Conservation (phyloP, 2,888 invertebrate species). For the Drosophila fulvimacula region DNA sequence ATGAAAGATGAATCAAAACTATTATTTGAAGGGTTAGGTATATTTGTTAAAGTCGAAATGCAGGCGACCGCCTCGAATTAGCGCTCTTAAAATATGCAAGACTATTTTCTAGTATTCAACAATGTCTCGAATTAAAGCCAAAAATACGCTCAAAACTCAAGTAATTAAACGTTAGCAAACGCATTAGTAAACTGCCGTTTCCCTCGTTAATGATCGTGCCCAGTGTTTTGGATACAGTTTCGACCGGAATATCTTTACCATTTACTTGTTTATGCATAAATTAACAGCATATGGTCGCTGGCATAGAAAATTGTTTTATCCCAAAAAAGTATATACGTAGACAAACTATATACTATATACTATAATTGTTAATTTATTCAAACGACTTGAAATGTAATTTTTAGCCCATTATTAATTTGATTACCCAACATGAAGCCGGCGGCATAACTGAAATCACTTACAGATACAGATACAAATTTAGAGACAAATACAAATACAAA, state of each 20-base stretch:
- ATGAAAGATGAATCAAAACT: slow-evolving; percentile 13
- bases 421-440: slow-evolving; percentile 65
- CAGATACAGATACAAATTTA: slow-evolving; percentile 33
- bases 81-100: slow-evolving; percentile 25
- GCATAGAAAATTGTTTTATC: slow-evolving; percentile 43
- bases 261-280: slow-evolving; percentile 47
- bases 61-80: slow-evolving; percentile 18
- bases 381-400: slow-evolving; percentile 76
- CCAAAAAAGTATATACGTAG: slow-evolving; percentile 4
- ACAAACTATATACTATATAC: slow-evolving; percentile 2
- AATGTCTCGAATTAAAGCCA: slow-evolving; percentile 21
- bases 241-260: slow-evolving; percentile 34
- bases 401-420: slow-evolving; percentile 77
- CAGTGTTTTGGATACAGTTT: slow-evolving; percentile 45
- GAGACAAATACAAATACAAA: background rate
- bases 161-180: slow-evolving; percentile 36
- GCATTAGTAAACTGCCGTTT: slow-evolving; percentile 53
- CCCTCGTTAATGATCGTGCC: slow-evolving; percentile 53
- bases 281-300: slow-evolving; percentile 39
- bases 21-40: background rate
- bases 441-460: slow-evolving; percentile 47
- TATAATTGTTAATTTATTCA: slow-evolving; percentile 83
- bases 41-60: background rate
- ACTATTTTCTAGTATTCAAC: slow-evolving; percentile 23
- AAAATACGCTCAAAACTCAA: slow-evolving; percentile 19